Conservation (phyloP, 2,113 vertebrate genomes). For the Anas platyrhynchos region DNA sequence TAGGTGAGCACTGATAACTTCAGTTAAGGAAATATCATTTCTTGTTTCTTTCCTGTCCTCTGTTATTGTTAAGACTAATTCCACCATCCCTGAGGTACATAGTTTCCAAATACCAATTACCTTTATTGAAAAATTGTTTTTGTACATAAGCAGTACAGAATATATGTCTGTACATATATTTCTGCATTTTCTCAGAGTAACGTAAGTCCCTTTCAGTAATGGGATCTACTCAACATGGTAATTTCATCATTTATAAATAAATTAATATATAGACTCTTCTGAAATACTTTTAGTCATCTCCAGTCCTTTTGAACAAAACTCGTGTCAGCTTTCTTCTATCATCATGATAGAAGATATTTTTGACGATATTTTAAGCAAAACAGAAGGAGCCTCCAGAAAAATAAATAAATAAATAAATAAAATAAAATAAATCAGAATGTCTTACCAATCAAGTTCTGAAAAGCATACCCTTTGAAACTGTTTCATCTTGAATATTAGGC, state of each 20-base stretch:
- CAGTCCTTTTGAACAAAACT: not conserved
- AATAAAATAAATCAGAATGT: not conserved
- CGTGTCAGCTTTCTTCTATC: not conserved
- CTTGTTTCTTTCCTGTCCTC: not conserved
- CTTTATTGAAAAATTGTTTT: not conserved
- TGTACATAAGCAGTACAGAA: not conserved
- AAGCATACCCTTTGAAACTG: not conserved
- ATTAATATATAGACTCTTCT: not conserved
- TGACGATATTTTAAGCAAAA: not conserved
- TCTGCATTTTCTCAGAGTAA: not conserved
- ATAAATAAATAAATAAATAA: not conserved
- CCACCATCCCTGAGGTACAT: not conserved
- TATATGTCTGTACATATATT: not conserved
- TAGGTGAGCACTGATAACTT: not conserved
- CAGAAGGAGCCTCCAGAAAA: not conserved
- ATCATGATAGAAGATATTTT: not conserved
- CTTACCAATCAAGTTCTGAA: not conserved
- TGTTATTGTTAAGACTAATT: not conserved
- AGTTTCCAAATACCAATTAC: not conserved
- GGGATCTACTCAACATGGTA: not conserved
- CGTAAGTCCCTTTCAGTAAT: not conserved
- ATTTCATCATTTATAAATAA: not conserved
- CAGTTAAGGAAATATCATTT: not conserved
- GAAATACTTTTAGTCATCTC: not conserved
- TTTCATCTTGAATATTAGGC: not conserved